These are phyloP conservation scores for Planococcus citri DNA, from an alignment of 1,140 invertebrate genomes.

Conservation along the genomic window DNA sequence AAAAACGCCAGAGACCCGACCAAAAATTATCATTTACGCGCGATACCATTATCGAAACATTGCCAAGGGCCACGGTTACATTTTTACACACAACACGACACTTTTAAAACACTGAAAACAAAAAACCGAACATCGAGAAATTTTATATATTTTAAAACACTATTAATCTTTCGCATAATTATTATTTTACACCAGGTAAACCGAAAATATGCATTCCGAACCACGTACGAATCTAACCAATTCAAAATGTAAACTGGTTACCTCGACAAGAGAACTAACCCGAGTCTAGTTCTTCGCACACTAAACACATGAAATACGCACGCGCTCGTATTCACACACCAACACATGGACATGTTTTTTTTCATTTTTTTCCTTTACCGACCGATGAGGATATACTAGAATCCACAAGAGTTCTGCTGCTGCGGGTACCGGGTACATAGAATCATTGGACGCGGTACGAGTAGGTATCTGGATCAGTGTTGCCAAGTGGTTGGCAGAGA, in stretches of 20 bases:
- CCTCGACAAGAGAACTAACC: neutral
- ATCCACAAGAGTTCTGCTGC: too few relatives aligned
- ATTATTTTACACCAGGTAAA: too few relatives aligned
- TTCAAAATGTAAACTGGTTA: constrained; percentile 8
- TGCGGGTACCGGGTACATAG: neutral
- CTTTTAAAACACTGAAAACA: too few relatives aligned
- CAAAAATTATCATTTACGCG: too few relatives aligned
- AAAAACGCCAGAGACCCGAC: too few relatives aligned
- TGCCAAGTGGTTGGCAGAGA: neutral
- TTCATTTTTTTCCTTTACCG: too few relatives aligned
- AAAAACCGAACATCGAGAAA: too few relatives aligned
- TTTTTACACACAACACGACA: neutral
- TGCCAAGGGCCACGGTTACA: too few relatives aligned
- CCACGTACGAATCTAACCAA: neutral
- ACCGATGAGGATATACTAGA: neutral
- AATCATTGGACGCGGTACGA: neutral
- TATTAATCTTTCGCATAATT: too few relatives aligned
- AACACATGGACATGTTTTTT: too few relatives aligned
- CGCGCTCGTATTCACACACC: neutral
- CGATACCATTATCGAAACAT: too few relatives aligned
- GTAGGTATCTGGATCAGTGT: neutral
- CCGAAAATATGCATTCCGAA: neutral
- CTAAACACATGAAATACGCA: neutral
- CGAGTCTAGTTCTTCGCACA: neutral
- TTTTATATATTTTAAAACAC: too few relatives aligned